Evolutionary conservation across 2,113 vertebrate species (phyloP).

Genomic region (Etheostoma cragini): DNA sequence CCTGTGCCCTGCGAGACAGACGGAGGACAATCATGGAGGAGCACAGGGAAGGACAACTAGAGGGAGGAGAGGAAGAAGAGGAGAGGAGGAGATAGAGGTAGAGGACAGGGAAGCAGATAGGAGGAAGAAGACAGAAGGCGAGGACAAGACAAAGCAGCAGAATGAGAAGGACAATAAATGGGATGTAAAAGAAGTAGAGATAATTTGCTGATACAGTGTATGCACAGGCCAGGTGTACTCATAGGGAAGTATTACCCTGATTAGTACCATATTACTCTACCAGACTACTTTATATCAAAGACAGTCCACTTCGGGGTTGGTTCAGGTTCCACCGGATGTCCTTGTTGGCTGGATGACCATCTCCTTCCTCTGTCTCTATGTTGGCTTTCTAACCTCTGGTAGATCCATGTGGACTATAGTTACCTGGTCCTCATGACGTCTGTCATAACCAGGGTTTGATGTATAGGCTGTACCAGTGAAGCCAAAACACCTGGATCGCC

Average conservation of each 20-base stretch:
- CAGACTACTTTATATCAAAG: too few species aligned
- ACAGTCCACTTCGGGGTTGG: too few species aligned
- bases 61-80: constrained; percentile 40
- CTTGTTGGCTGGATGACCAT: too few species aligned
- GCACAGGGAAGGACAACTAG: neutral
- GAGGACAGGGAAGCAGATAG: constrained; percentile 14
- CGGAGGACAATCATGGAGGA: neutral
- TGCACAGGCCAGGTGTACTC: neutral
- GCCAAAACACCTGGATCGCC: too few species aligned
- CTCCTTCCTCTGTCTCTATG: too few species aligned
- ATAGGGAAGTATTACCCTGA: neutral
- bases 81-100: neutral
- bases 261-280: neutral
- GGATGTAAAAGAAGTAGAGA: constrained; percentile 46
- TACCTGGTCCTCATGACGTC: too few species aligned
- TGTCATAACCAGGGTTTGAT: too few species aligned
- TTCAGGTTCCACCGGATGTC: too few species aligned
- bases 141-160: neutral
- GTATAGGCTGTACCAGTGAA: too few species aligned
- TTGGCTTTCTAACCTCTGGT: too few species aligned
- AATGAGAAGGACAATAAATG: constrained; percentile 14
- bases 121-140: constrained; percentile 1
- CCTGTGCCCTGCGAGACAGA: constrained; percentile 50
- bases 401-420: too few species aligned
- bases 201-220: constrained; percentile 50